Percentiles rank a stretch among this genome's conserved stretches.
phyloP scores from a whole-genome alignment of 37 sponge, comb jelly and placozoan genomes.

The Chondrilla cf. caribensis region DNA sequence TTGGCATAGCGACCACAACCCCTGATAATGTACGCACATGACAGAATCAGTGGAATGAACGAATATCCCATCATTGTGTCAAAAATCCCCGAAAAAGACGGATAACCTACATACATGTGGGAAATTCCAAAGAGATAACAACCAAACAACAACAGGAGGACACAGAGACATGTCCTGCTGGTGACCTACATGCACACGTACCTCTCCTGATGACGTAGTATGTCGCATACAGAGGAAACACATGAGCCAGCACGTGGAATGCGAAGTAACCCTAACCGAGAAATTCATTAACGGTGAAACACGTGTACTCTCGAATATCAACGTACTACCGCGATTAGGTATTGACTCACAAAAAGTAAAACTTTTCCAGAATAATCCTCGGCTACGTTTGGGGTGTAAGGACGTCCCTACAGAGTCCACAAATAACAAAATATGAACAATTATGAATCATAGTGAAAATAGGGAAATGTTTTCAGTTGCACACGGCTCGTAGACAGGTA shows the following conservation, averaged over 20 bases:
- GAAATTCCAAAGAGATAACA: background rate
- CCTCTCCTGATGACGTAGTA: constrained; percentile 64
- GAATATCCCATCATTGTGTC: constrained; percentile 3
- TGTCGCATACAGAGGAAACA: constrained; percentile 54
- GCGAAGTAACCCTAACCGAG: constrained; percentile 45
- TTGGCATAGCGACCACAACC: constrained; percentile 39
- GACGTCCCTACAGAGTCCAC: constrained; percentile 28
- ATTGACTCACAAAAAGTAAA: constrained; percentile 45
- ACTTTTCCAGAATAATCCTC: constrained; percentile 71
- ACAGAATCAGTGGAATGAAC: constrained; percentile 47
- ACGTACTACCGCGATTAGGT: too few relatives aligned
- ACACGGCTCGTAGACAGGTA: too few relatives aligned
- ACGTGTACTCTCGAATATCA: too few relatives aligned
- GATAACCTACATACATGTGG: constrained; percentile 30
- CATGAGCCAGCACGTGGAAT: constrained; percentile 47
- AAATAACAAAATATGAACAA: background rate
- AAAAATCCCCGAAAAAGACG: constrained; percentile 49
- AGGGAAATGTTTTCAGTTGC: too few relatives aligned
- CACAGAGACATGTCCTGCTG: too few relatives aligned
- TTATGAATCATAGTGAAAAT: background rate
- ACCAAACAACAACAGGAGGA: too few relatives aligned
- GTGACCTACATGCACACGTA: background rate
- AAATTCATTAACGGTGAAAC: too few relatives aligned
- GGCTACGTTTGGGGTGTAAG: constrained; percentile 49
- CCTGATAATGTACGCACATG: constrained; percentile 58